Evolutionary conservation across 2,113 vertebrate species (phyloP).

Genomic region (Microcebus tavaratra): DNA sequence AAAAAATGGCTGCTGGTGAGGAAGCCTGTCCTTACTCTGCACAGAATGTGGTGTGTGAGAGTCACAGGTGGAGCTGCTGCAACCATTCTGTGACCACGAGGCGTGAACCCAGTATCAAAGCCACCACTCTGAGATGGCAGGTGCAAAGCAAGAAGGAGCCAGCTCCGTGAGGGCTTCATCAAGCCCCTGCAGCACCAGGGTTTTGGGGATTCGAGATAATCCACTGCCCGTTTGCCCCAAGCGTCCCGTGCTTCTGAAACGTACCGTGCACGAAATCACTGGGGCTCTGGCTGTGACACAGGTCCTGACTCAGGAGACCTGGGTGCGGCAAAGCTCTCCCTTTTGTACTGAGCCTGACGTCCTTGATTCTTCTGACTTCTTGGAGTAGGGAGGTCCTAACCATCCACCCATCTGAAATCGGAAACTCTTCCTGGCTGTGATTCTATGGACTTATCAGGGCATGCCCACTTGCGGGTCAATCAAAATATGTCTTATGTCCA

Average conservation of each 20-base stretch:
- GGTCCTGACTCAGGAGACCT: neutral
- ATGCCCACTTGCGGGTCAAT: neutral
- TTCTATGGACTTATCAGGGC: fast-evolving
- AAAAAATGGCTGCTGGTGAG: neutral
- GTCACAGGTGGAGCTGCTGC: neutral
- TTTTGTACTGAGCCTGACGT: neutral
- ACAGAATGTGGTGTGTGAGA: neutral
- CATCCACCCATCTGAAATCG: neutral
- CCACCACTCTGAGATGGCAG: neutral
- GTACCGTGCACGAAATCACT: fast-evolving
- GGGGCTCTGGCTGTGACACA: neutral
- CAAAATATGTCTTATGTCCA: neutral
- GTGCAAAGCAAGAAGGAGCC: neutral
- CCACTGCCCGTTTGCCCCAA: neutral
- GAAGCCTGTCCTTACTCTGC: neutral
- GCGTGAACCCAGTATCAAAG: neutral
- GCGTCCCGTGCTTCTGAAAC: neutral
- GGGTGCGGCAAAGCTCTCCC: neutral
- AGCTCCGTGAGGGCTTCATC: neutral
- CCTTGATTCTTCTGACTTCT: neutral
- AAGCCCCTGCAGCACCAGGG: neutral
- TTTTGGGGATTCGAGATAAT: neutral
- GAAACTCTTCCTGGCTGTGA: fast-evolving
- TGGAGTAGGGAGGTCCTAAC: no score
- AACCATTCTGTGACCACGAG: neutral